Base-by-base conservation (phyloP, 2,888 invertebrate genomes). In the Silvanus unidentatus region DNA sequence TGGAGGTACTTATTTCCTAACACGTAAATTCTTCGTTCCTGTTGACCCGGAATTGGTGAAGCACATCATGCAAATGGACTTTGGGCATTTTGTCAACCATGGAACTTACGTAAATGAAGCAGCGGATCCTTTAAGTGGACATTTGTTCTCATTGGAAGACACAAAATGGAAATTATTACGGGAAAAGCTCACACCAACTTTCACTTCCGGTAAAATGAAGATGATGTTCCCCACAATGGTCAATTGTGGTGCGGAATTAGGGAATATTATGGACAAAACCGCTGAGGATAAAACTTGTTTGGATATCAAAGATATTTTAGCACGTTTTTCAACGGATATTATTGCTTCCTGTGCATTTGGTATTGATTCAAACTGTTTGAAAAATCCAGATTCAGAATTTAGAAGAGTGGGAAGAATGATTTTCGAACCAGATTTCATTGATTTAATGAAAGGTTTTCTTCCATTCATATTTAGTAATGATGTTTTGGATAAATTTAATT, bases 221-320 rank as follows among this genome's bases (percentile, higher is more conserved):
- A n/a, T n/a, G n/a, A n/a, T n/a, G n/a, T n/a, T n/a, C n/a, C 78
- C 0, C 84, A 74, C 78, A 1, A 72, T 83, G 10, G 72, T 77
- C 16, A 70, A 75, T 30, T 77, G 80, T 39, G 75, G 76, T 0
- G 65, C 73, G 3, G 72, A 75, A 42, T 68, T 81, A 28, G 59
- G 74, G n/a, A 58, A 66, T 2, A 72, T 76, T 39, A 68, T 77
- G 10, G 66, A 71, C 14, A 16, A 61, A 42, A 35, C 59, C 47
- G 47, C 71, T 45, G 16, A 43, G 38, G 5, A 8, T 2, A 13
- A 40, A 13, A 35, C 40, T n/a, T 28, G 49, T 10, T 30, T 59
- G 1, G 56, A 57, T 28, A n/a, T n/a, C n/a, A n/a, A n/a, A n/a
- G n/a, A n/a, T n/a, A n/a, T n/a, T n/a, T n/a, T n/a, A n/a, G n/a